Evolutionary conservation across 35 echinoderm and acorn worm genomes (phyloP), one percentile per base, ranked within the genome.

Genomic region (Anneissia japonica): DNA sequence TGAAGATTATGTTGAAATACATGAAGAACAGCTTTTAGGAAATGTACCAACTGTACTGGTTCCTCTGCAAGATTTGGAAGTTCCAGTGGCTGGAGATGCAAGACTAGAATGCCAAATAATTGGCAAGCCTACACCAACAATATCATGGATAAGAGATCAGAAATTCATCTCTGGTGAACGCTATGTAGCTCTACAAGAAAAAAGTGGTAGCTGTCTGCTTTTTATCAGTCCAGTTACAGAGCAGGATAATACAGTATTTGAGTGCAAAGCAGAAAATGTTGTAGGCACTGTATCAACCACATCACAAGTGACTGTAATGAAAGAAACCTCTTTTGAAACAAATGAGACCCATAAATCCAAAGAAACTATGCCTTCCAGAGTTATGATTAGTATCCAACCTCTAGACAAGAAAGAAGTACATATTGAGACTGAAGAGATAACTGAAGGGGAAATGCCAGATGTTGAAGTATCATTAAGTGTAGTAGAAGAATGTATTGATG

Each of bases 221-320:
- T 84, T 92, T 16, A 92, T 96, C 41, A 96, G 79, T 74, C 82
- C 85, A 37, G 90, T 90, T 30, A 81, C 74, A 39, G 90, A 92
- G 37, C 90, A 92, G 83, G 93, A 96, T 83, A 82, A 96, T 23
- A 96, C 93, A 19, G 86, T 92, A 72, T 96, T 89, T 90, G 87
- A 89, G 39, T 85, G 91, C 75, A 78, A 74, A 36, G 93, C 90
- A 51, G 86, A 86, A 76, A 95, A 95, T 86, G 73, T 84, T 46
- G 86, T 86, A 39, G 93, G 93, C 0, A 79, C 77, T 73, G 86
- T 89, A n/a, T 84, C 90, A 33, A 89, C 93, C 11, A 93, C 93
- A 87, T 85, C 91, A 41, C 91, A 98, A 41, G 46, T 98, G 16
- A 85, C 86, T 73, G 87, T 90, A 39, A n/a, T n/a, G n/a, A n/a